Evolutionary conservation across 2,113 vertebrate genomes (phyloP).

Genomic region (Aldabrachelys gigantea): DNA sequence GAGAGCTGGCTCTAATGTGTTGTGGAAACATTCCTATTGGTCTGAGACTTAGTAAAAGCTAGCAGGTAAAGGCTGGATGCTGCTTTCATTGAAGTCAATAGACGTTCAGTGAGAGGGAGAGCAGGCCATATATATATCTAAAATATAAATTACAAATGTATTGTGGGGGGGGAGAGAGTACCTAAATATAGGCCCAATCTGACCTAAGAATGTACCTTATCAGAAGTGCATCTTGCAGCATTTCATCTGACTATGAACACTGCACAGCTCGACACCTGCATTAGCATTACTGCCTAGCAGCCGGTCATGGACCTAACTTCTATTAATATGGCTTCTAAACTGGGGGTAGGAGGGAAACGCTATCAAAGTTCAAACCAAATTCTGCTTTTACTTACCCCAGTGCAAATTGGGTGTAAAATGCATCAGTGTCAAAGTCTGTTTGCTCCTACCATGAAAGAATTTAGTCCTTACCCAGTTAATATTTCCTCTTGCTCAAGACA

Average conservation of each 20-base stretch:
- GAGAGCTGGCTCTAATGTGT: not conserved
- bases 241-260: not conserved
- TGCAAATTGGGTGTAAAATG: not conserved
- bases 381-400: not conserved
- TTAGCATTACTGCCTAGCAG: not conserved
- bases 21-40: not conserved
- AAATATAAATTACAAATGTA: not conserved
- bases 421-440: not conserved
- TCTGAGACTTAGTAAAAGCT: not conserved
- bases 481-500: rapidly evolving
- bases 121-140: not conserved
- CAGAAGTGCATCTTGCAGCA: not conserved
- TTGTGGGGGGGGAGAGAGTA: not conserved
- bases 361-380: not conserved
- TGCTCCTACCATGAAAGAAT: rapidly evolving
- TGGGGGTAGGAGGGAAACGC: too few species aligned
- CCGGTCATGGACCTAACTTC: not conserved
- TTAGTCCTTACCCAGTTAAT: not conserved
- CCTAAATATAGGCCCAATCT: not conserved
- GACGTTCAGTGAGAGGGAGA: not conserved
- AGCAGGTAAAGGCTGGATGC: not conserved
- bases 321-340: not conserved
- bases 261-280: not conserved
- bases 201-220: not conserved
- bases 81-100: not conserved